Evolutionary conservation across 1,140 invertebrate genomes (phyloP).

Genomic region (Bombus confusus): DNA sequence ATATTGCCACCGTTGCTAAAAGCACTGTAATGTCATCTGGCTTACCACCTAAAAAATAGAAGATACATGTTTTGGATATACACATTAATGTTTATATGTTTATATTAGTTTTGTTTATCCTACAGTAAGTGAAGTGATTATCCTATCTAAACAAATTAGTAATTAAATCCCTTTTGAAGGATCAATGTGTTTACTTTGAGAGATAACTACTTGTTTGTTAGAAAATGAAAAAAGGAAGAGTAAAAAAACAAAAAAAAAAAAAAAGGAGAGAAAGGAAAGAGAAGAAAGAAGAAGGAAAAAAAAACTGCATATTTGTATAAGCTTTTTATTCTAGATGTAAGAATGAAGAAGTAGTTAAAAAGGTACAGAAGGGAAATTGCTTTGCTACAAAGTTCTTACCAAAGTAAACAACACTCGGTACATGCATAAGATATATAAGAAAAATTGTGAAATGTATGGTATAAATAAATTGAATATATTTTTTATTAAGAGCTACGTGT

Average conservation of each 20-base stretch:
- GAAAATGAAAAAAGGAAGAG: background rate
- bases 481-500: conserved; percentile 31
- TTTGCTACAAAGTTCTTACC: conserved; percentile 19
- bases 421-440: conserved; percentile 20
- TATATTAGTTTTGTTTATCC: conserved; percentile 13
- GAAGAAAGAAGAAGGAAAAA: background rate
- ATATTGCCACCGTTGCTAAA: conserved; percentile 93
- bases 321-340: conserved; percentile 32
- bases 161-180: background rate
- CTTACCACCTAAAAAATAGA: conserved; percentile 92
- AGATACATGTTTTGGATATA: conserved; percentile 33
- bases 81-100: background rate
- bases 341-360: conserved; percentile 10
- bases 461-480: conserved; percentile 43
- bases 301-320: background rate
- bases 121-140: background rate
- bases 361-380: background rate
- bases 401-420: conserved; percentile 28
- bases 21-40: conserved; percentile 99
- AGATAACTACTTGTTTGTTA: background rate
- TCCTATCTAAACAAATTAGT: background rate
- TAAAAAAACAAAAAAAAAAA: background rate
- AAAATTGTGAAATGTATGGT: conserved; percentile 43
- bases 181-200: background rate
- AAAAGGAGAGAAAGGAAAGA: background rate